Evolutionary conservation across 2,888 invertebrate genomes (phyloP).

Genomic region (Anaspis maculata): DNA sequence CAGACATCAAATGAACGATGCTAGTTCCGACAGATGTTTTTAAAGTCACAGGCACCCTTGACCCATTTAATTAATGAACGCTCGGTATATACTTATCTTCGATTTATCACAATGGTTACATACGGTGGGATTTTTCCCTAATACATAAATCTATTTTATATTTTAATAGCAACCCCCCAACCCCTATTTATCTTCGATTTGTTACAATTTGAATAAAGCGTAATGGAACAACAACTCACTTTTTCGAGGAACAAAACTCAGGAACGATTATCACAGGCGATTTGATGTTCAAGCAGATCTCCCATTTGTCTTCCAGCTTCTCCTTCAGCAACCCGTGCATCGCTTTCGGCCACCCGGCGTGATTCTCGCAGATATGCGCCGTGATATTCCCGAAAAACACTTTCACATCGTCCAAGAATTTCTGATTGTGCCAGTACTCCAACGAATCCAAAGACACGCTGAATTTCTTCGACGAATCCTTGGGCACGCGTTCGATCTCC

Average conservation of each 20-base stretch:
- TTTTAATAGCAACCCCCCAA: no score
- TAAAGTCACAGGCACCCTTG: no score
- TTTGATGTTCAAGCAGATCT: conserved; percentile 63
- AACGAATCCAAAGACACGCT: conserved; percentile 65
- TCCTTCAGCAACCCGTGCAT: conserved; percentile 17
- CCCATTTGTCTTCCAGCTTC: conserved; percentile 34
- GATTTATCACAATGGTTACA: no score
- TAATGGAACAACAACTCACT: conserved; percentile 45
- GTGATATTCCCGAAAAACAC: conserved; percentile 15
- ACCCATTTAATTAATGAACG: no score
- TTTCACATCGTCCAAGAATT: conserved; percentile 26
- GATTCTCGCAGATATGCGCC: neutral
- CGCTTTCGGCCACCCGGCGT: conserved; percentile 1
- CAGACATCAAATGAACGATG: no score
- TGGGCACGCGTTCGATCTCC: conserved; percentile 65
- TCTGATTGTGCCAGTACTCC: conserved; percentile 61
- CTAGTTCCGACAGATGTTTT: no score
- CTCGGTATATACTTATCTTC: no score
- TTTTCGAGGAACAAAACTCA: conserved; percentile 60
- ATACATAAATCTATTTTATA: no score
- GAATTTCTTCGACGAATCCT: conserved; percentile 53
- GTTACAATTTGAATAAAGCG: no score
- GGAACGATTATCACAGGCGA: conserved; percentile 70
- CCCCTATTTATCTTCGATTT: no score
- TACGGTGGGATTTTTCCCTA: no score